Evolutionary conservation across 2,113 vertebrate genomes (phyloP).

Genomic region (Erythrocercus mccallii): DNA sequence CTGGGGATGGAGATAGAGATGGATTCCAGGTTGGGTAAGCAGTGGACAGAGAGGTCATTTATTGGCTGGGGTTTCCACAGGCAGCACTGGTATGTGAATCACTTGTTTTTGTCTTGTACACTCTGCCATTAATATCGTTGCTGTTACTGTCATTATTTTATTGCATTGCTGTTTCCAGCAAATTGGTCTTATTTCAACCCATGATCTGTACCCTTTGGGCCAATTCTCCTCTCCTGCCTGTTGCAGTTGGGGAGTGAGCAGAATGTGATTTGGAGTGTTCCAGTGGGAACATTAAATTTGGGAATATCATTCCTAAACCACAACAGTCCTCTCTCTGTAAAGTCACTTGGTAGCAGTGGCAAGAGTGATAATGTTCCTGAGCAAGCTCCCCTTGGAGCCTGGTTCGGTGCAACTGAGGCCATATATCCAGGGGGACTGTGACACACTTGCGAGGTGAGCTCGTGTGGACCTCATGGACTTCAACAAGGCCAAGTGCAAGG

Average conservation of each 20-base stretch:
- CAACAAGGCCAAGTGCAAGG: neutral
- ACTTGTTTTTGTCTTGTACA: neutral
- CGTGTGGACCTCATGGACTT: neutral
- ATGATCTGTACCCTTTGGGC: neutral
- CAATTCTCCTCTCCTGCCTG: neutral
- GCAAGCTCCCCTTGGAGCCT: neutral
- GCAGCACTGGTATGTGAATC: rapidly evolving
- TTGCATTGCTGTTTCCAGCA: neutral
- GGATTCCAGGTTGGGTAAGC: no score
- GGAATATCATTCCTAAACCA: neutral
- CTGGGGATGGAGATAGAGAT: neutral
- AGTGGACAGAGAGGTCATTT: neutral
- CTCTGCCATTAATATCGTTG: neutral
- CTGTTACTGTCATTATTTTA: neutral
- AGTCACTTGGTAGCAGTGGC: neutral
- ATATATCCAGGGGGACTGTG: neutral
- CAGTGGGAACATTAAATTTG: neutral
- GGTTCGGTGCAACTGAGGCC: neutral
- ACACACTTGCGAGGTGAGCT: neutral
- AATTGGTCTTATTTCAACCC: neutral
- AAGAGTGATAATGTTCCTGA: neutral
- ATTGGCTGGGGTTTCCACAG: neutral
- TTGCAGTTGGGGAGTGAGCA: neutral
- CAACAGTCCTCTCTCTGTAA: neutral
- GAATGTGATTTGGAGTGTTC: neutral